A percentile compares a stretch with the other conserved stretches of the same genome.
Conservation (phyloP, 2,113 vertebrate genomes). For the Lepisosteus oculatus region DNA sequence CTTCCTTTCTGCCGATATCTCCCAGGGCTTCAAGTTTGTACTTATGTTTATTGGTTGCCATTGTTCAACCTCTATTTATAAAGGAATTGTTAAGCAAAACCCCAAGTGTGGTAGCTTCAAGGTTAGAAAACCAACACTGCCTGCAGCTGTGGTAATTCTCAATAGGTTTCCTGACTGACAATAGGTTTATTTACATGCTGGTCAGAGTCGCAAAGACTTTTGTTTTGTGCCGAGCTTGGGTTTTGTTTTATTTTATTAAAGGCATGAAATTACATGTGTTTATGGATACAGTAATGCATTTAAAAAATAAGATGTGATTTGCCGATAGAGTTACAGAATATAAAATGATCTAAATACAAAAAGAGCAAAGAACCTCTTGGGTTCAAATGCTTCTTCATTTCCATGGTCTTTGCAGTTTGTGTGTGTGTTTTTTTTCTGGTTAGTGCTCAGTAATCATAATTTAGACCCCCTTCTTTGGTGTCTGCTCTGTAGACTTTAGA, state of each 20-base stretch:
- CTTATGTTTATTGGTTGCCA: neutral
- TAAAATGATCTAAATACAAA: too few species aligned
- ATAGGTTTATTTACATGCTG: slow-evolving; percentile 18
- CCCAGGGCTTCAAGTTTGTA: slow-evolving; percentile 1
- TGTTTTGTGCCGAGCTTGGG: neutral
- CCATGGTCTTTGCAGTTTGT: too few species aligned
- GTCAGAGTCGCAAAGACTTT: neutral
- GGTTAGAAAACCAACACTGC: slow-evolving; percentile 6
- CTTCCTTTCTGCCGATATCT: neutral
- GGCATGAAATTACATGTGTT: neutral
- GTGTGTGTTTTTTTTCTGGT: too few species aligned
- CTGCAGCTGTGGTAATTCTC: slow-evolving; percentile 10
- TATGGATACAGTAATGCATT: neutral
- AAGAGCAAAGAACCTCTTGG: too few species aligned
- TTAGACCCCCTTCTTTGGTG: too few species aligned
- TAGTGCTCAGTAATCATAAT: too few species aligned
- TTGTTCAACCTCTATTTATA: neutral
- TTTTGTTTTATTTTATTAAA: neutral
- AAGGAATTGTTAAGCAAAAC: neutral
- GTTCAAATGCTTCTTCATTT: too few species aligned
- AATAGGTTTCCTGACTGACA: slow-evolving; percentile 6
- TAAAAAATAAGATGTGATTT: too few species aligned
- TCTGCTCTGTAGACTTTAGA: too few species aligned
- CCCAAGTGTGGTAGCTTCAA: neutral
- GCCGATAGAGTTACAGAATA: too few species aligned